Base-by-base conservation (phyloP, 2,888 invertebrate genomes). In the Watsonalla binaria region DNA sequence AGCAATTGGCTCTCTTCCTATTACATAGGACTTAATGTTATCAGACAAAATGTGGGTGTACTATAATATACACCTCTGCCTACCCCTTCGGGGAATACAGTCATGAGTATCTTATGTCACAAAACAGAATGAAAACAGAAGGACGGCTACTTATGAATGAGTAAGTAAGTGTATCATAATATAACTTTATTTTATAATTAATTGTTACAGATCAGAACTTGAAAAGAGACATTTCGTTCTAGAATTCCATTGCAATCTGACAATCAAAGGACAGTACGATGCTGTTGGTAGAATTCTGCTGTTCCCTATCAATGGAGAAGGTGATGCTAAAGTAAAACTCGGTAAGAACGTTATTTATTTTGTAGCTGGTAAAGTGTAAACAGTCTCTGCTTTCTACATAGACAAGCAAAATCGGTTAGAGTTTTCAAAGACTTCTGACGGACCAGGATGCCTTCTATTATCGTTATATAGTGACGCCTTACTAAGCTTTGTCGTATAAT, bases 251-350 rank as follows among this genome's bases (percentile, higher is more conserved):
- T 83, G 84, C 64, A 90, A 90, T 55, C 60, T 90, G 47, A 90
- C 90, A 2, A 84, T 90, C 54, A 83, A 78, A 62, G 90, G 90
- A 39, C 74, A 77, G 55, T 90, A 90, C 55, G 83, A 82, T 4
- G 90, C 90, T 2, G 53, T 71, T 0, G 90, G 90, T 6, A 78
- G 71, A 61, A 75, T 90, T 13, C 70, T 90, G 0, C 62, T 89
- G 9, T 88, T 90, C 68, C 80, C 82, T n/a, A 90, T 90, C 37
- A 82, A 90, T 51, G 90, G 90, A 4, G 88, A 71, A 47, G 90
- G 90, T 2, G 78, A 84, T 9, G 90, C 88, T 5, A 86, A 86
- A 76, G 68, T 90, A 13, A 86, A 81, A 78, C 59, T 90, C 47
- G 82, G 90, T 90, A 71, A 75, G 86, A 70, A 56, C 55, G 37